Percentiles rank a stretch among this genome's conserved stretches.
Evolutionary conservation across 2,888 invertebrate genomes (phyloP).

Genomic region (Eumerus sabulonum): DNA sequence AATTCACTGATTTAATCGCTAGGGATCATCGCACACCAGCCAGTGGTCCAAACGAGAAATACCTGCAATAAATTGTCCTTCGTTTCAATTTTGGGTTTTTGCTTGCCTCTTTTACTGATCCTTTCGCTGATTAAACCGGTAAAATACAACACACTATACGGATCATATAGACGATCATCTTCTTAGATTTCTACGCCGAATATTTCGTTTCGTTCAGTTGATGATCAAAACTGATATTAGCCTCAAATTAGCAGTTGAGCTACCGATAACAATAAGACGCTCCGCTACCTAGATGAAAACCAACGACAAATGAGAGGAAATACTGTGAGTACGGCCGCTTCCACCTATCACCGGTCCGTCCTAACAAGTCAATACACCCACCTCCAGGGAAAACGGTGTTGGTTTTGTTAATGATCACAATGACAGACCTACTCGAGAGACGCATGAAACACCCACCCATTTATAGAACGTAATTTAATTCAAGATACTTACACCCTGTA

Average conservation of each 20-base stretch:
- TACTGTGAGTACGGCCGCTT: constrained; percentile 48
- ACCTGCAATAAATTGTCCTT: constrained; percentile 38
- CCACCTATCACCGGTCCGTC: constrained; percentile 46
- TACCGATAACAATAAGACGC: constrained; percentile 62
- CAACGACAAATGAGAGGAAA: constrained; percentile 63
- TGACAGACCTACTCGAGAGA: constrained; percentile 43
- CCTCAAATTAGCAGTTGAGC: constrained; percentile 66
- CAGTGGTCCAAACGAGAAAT: constrained; percentile 47
- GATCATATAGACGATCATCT: not conserved
- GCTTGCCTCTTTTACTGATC: constrained; percentile 47
- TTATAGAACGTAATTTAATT: constrained; percentile 56
- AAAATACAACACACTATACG: too few species aligned
- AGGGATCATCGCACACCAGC: constrained; percentile 59
- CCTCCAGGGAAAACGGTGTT: constrained; percentile 42
- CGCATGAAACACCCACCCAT: constrained; percentile 57
- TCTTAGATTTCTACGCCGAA: not conserved
- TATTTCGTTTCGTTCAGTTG: constrained; percentile 40
- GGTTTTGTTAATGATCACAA: constrained; percentile 66
- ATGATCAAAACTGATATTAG: constrained; percentile 69
- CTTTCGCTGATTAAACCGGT: constrained; percentile 33
- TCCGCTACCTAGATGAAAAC: constrained; percentile 66
- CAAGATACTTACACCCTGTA: constrained; percentile 73
- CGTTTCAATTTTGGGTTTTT: constrained; percentile 12
- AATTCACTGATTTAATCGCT: constrained; percentile 65
- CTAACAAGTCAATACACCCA: constrained; percentile 57